Evolutionary conservation across 2,113 vertebrate genomes (phyloP).

Genomic region (Ursus arctos): DNA sequence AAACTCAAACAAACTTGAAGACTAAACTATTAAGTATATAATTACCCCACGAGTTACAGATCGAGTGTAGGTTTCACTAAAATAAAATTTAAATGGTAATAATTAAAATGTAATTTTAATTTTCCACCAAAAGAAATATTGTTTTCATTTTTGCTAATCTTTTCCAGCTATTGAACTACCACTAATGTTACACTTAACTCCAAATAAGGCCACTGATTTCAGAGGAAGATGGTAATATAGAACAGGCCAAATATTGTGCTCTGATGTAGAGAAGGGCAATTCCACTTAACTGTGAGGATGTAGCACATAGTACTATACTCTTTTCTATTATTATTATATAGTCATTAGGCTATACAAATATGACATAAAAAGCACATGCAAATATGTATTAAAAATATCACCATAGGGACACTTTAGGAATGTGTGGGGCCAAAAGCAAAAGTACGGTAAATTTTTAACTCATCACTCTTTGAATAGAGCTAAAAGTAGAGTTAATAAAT

Average conservation of each 20-base stretch:
- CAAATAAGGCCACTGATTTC: conserved; percentile 42
- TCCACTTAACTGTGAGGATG: neutral
- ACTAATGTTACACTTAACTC: conserved; percentile 52
- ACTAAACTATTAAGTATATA: conserved; percentile 43
- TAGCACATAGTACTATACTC: neutral
- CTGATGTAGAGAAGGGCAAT: neutral
- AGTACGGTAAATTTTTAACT: neutral
- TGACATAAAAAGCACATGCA: neutral
- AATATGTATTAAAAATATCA: neutral
- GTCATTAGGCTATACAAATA: neutral
- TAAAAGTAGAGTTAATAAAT: neutral
- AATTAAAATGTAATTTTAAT: conserved; percentile 68
- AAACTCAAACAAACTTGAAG: conserved; percentile 60
- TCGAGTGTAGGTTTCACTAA: conserved; percentile 17
- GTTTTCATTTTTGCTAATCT: conserved; percentile 70
- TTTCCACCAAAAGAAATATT: conserved; percentile 59
- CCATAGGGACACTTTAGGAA: neutral
- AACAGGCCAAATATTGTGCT: neutral
- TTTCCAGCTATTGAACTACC: conserved; percentile 59
- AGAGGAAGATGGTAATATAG: neutral
- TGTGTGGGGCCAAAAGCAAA: neutral
- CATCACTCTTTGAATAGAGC: conserved; percentile 4
- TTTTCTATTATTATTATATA: neutral
- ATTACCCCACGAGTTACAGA: neutral
- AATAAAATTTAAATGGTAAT: conserved; percentile 55